Conservation (phyloP, 2,797 vertebrate species). For the Halcyon badia region DNA sequence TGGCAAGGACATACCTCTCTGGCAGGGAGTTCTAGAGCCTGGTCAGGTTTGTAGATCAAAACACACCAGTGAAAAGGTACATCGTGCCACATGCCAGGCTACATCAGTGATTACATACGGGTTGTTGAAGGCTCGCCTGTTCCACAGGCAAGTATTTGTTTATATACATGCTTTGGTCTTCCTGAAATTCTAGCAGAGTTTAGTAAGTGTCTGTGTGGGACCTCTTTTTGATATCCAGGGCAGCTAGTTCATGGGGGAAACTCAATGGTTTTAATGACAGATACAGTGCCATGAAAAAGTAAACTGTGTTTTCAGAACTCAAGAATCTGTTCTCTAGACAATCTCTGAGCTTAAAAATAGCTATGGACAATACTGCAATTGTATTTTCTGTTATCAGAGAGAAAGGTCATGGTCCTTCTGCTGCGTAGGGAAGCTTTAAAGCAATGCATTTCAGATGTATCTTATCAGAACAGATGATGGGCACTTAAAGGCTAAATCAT, state of each 20-base stretch:
- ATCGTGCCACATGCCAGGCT: background rate
- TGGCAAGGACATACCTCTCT: background rate
- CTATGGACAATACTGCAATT: background rate
- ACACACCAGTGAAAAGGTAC: background rate
- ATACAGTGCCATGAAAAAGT: background rate
- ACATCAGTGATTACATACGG: background rate
- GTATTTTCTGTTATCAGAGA: background rate
- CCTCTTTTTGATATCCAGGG: background rate
- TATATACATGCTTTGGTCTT: background rate
- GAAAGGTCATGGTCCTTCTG: background rate
- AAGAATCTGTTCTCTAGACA: background rate
- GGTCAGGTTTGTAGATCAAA: background rate
- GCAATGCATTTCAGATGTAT: background rate
- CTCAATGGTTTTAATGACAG: background rate
- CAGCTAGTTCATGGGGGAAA: background rate
- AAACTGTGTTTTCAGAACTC: background rate
- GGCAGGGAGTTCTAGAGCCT: background rate
- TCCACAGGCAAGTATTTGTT: background rate
- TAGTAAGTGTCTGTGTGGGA: background rate
- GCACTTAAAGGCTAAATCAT: background rate
- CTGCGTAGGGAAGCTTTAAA: background rate
- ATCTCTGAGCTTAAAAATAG: background rate
- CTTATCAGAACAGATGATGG: background rate
- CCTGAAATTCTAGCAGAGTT: background rate
- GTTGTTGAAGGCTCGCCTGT: background rate